Base-by-base conservation (phyloP, 64 coral and sea anemone species). In the Orbicella faveolata region DNA sequence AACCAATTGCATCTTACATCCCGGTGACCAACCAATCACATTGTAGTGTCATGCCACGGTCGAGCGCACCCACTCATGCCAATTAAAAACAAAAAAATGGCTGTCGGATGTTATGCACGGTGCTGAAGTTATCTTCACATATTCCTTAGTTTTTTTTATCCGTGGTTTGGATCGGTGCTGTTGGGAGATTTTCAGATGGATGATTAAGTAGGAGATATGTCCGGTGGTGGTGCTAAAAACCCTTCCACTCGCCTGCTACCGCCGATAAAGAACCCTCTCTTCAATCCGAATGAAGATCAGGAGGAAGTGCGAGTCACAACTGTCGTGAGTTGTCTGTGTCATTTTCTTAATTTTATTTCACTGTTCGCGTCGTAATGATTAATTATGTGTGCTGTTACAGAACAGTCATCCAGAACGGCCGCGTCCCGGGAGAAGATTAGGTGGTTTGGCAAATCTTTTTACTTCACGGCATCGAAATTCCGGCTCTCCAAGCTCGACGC, bases 201-300 rank as follows among this genome's bases (percentile, higher is more conserved):
- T 73, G 36, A 52, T 73, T 85, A 37, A 72, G 9, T 51, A 85
- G 36, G 75, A 52, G 84, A 53, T 55, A 96, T 97, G 95, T 94
- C 90, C 30, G 79, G 92, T 52, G 92, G 92, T 75, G 83, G 91
- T 16, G 85, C 79, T 68, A 93, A 91, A 36, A 93, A 90, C 16
- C 77, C 80, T 52, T 89, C 92, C 21, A 83, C 92, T 57, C 91
- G 95, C 36, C 78, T 97, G 76, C 90, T 97, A 63, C 95, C 95
- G 6, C 95, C 95, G 44, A 97, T 97, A 51, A 97, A 97, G 30
- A 97, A 97, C 14, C 95, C 95, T 54, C 85, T 97, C 41, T 97
- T 97, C 36, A 97, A 97, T 48, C 95, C 95, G 16, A 93, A 94
- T 70, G 95, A 91, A 78, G 83, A 75, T 14, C 39, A 76, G 2